phyloP scores from a whole-genome alignment of 2,113 vertebrate genomes.

The Ceyx cyanopectus region DNA sequence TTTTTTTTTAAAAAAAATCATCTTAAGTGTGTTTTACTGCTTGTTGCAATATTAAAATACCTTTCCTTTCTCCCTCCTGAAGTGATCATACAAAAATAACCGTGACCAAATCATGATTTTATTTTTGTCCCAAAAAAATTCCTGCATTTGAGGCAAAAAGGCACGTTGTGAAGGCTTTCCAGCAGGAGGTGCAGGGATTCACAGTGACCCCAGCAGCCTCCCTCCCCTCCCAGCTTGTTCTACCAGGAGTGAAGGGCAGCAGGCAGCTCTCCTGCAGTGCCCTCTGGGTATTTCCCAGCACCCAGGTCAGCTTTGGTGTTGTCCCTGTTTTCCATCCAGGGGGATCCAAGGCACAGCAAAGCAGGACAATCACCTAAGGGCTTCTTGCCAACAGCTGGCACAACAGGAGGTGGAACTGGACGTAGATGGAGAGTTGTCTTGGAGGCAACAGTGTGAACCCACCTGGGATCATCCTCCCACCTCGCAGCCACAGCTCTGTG shows the following conservation, averaged over 20 bases:
- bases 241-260: not conserved
- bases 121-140: not conserved
- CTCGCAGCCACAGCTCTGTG: not conserved
- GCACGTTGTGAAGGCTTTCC: constrained; percentile 58
- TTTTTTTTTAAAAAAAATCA: constrained; percentile 31
- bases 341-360: constrained; percentile 51
- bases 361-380: constrained; percentile 24
- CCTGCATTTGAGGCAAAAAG: constrained; percentile 60
- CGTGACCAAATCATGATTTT: constrained; percentile 3
- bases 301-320: not conserved
- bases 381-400: constrained; percentile 31
- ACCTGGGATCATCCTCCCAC: not conserved
- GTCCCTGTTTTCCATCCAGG: not conserved
- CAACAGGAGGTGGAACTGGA: not conserved
- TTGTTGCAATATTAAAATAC: constrained; percentile 60
- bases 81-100: constrained; percentile 65
- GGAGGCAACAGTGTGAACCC: not conserved
- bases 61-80: constrained; percentile 19
- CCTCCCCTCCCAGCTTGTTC: not conserved
- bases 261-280: not conserved
- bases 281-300: not conserved
- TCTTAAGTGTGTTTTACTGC: constrained; percentile 78
- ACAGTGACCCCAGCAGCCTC: not conserved
- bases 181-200: not conserved
- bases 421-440: not conserved